Evolutionary conservation across 2,797 vertebrate species (phyloP).

Genomic region (Coendou prehensilis): DNA sequence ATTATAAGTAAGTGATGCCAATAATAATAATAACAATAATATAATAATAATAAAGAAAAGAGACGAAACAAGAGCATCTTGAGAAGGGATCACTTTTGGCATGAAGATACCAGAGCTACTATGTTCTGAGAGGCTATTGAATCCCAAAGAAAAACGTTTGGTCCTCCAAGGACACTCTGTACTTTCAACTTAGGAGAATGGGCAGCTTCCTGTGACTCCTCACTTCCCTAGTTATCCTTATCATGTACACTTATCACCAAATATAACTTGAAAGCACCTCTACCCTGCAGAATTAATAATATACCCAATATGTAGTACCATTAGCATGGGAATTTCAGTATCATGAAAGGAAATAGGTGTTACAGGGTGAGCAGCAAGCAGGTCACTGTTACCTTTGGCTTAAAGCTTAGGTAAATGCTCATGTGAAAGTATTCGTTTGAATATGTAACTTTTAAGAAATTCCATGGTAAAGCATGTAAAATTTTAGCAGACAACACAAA

Average conservation of each 20-base stretch:
- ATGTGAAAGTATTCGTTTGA: neutral
- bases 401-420: neutral
- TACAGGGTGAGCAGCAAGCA: neutral
- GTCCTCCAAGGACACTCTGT: neutral
- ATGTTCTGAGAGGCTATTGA: neutral
- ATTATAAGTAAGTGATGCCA: neutral
- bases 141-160: neutral
- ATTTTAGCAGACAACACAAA: neutral
- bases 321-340: neutral
- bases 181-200: neutral
- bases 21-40: neutral
- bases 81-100: neutral
- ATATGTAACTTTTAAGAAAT: neutral
- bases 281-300: neutral
- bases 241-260: neutral
- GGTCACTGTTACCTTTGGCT: neutral
- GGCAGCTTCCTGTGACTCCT: neutral
- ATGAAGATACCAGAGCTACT: neutral
- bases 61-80: neutral
- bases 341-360: neutral
- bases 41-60: neutral
- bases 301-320: neutral
- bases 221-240: neutral
- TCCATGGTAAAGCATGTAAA: slow-evolving; percentile 2
- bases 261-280: neutral